phyloP scores from a whole-genome alignment of 1,140 invertebrate genomes.

The Araneus ventricosus region DNA sequence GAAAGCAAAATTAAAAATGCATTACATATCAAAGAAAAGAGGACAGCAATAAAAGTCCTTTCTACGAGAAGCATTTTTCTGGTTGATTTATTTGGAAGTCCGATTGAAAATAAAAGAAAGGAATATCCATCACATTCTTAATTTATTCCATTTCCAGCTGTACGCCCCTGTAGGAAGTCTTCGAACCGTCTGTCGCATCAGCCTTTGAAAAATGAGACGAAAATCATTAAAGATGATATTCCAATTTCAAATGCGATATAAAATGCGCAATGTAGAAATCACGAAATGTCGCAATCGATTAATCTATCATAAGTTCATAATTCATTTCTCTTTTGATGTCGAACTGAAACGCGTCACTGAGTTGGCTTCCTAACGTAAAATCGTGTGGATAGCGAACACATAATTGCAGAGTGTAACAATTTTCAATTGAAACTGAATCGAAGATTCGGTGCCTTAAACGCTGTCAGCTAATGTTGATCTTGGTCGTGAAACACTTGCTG shows the following conservation, averaged over 20 bases:
- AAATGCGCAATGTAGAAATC: conserved; percentile 15
- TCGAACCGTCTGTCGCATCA: not conserved
- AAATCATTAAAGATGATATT: conserved; percentile 44
- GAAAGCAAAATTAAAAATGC: conserved; percentile 1
- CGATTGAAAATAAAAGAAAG: conserved; percentile 22
- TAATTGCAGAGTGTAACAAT: not conserved
- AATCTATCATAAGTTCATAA: conserved; percentile 24
- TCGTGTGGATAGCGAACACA: not conserved
- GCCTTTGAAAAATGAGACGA: conserved; percentile 51
- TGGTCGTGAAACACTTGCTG: too few species aligned
- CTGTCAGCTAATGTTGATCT: too few species aligned
- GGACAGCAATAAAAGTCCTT: not conserved
- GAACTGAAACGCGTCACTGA: not conserved
- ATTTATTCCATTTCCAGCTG: conserved; percentile 20
- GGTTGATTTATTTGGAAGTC: conserved; percentile 15
- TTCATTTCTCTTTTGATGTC: conserved; percentile 13
- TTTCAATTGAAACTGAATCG: not conserved
- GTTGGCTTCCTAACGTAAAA: not conserved
- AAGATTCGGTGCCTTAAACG: too few species aligned
- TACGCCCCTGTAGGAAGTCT: conserved; percentile 22
- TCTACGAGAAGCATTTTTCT: not conserved
- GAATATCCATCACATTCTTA: conserved; percentile 21
- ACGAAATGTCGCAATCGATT: not conserved
- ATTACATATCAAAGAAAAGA: not conserved
- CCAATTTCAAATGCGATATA: conserved; percentile 43